Evolutionary conservation across 2,888 invertebrate genomes (phyloP).

Genomic region (Pyrrhia umbra): DNA sequence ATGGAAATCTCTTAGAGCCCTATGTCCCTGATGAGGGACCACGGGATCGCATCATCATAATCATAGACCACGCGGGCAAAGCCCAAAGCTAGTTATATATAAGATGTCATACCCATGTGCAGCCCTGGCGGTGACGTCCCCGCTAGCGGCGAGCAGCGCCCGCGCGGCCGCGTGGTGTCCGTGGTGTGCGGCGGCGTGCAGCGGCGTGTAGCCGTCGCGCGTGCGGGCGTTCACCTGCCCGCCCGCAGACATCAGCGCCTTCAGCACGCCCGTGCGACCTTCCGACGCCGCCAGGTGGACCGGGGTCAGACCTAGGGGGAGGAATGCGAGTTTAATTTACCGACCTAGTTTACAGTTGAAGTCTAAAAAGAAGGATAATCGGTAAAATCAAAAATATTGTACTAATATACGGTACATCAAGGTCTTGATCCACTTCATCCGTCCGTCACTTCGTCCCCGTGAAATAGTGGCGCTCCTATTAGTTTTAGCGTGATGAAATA

Average conservation of each 20-base stretch:
- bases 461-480: too few relatives aligned
- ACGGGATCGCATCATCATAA: too few relatives aligned
- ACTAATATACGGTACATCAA: too few relatives aligned
- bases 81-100: background rate
- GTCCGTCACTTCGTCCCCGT: too few relatives aligned
- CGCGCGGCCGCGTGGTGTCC: constrained; percentile 98
- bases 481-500: too few relatives aligned
- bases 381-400: too few relatives aligned
- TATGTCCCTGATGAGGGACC: too few relatives aligned
- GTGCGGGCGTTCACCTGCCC: constrained; percentile 93
- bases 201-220: constrained; percentile 97
- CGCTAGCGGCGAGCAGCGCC: constrained; percentile 96
- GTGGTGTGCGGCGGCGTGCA: constrained; percentile 99
- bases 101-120: constrained; percentile 92
- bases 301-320: constrained; percentile 94
- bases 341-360: too few relatives aligned
- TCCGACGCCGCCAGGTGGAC: constrained; percentile 98
- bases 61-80: too few relatives aligned
- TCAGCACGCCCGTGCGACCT: constrained; percentile 96
- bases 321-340: background rate
- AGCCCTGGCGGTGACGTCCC: constrained; percentile 95
- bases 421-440: too few relatives aligned
- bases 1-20: too few relatives aligned
- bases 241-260: constrained; percentile 94
- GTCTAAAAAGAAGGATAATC: too few relatives aligned